phyloP scores from a whole-genome alignment of 2,113 vertebrate species.

The Entelurus aequoreus region DNA sequence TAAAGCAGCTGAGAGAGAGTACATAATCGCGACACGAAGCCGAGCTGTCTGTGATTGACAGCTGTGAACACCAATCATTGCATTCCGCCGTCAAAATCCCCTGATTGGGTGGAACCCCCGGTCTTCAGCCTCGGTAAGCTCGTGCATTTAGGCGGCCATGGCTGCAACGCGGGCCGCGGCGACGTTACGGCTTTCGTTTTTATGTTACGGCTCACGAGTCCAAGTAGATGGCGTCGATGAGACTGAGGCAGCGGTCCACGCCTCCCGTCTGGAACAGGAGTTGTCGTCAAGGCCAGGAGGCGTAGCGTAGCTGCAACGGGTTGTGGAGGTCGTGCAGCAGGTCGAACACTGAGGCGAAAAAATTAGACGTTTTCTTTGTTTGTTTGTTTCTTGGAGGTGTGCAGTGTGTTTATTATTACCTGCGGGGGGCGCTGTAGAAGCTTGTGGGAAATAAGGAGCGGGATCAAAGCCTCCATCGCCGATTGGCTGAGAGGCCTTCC shows the following conservation, averaged over 20 bases:
- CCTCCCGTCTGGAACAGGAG: slow-evolving; percentile 2
- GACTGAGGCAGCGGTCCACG: neutral
- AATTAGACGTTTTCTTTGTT: no score
- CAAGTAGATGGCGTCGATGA: slow-evolving; percentile 2
- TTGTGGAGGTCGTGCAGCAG: neutral
- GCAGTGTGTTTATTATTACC: neutral
- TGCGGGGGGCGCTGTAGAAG: neutral
- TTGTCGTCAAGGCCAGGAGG: neutral
- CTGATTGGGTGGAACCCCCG: no score
- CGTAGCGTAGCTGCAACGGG: no score
- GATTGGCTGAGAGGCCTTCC: neutral
- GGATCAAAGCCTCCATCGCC: neutral
- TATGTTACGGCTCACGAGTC: neutral
- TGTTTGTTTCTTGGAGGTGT: no score
- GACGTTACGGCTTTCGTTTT: neutral
- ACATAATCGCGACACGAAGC: no score
- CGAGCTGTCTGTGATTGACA: no score
- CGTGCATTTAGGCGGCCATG: no score
- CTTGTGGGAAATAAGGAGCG: neutral
- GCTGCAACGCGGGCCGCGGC: neutral
- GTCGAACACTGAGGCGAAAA: neutral
- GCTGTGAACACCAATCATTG: no score
- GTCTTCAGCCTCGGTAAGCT: no score
- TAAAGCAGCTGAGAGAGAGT: no score
- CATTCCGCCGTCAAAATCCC: no score